Evolutionary conservation across 1,140 invertebrate genomes (phyloP).

Genomic region (Drosophila burlai): DNA sequence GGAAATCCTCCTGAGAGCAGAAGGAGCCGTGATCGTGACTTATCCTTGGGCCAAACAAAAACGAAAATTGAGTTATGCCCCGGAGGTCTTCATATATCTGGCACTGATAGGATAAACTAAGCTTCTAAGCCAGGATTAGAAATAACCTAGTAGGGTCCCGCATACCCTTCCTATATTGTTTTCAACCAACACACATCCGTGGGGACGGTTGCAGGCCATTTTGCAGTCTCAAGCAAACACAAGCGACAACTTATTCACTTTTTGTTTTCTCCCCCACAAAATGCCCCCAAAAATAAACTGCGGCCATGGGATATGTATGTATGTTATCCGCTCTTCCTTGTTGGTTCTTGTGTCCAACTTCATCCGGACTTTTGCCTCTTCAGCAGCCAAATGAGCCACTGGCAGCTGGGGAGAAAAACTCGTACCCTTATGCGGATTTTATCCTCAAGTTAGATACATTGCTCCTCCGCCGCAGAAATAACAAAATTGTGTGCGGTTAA

Average conservation of each 20-base stretch:
- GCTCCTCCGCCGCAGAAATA: conserved; percentile 65
- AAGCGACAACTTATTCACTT: conserved; percentile 77
- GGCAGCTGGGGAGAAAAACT: conserved; percentile 54
- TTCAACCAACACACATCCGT: conserved; percentile 27
- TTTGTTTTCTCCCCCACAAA: conserved; percentile 63
- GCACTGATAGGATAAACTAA: conserved; percentile 42
- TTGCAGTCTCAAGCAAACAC: conserved; percentile 65
- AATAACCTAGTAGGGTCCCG: conserved; percentile 16
- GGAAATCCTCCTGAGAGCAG: not conserved
- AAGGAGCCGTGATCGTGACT: conserved; percentile 21
- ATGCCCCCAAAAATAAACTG: conserved; percentile 70
- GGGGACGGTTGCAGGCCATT: conserved; percentile 28
- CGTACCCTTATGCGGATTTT: conserved; percentile 25
- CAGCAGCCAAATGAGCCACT: conserved; percentile 68
- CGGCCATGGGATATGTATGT: conserved; percentile 45
- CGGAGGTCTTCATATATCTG: conserved; percentile 17
- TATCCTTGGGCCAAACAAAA: conserved; percentile 31
- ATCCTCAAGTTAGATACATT: conserved; percentile 63
- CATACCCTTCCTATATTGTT: conserved; percentile 22
- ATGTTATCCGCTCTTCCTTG: not conserved
- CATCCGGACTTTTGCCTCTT: conserved; percentile 47
- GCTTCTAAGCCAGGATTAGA: conserved; percentile 37
- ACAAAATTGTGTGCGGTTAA: conserved; percentile 69
- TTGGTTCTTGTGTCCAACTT: conserved; percentile 14
- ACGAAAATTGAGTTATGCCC: conserved; percentile 58